phyloP scores from a whole-genome alignment of 2,797 vertebrate species.

The Numenius phaeopus region DNA sequence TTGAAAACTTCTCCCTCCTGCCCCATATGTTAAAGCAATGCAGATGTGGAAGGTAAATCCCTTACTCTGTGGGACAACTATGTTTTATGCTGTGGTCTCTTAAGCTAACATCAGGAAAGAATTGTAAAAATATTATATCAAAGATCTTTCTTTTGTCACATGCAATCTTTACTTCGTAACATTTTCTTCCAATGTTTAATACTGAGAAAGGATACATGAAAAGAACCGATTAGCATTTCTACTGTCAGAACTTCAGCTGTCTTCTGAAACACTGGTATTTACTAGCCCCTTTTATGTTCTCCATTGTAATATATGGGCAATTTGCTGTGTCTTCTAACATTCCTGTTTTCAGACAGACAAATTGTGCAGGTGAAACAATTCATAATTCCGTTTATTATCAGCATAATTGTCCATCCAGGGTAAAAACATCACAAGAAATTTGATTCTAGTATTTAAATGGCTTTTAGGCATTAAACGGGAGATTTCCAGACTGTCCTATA shows the following conservation, averaged over 20 bases:
- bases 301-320: background rate
- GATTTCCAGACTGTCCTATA: background rate
- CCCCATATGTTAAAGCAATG: background rate
- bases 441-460: slow-evolving; percentile 12
- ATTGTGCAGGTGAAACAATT: background rate
- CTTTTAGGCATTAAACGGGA: background rate
- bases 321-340: background rate
- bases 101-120: slow-evolving; percentile 36
- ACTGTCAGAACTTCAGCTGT: background rate
- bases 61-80: background rate
- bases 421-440: slow-evolving; percentile 5
- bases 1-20: background rate
- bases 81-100: slow-evolving; percentile 10
- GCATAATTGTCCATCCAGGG: background rate
- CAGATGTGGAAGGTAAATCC: slow-evolving; percentile 37
- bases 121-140: background rate
- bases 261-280: background rate
- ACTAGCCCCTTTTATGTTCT: slow-evolving; percentile 28
- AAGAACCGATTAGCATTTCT: background rate
- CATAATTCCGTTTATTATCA: slow-evolving; percentile 11
- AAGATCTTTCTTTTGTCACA: slow-evolving; percentile 4
- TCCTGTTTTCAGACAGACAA: slow-evolving; percentile 12
- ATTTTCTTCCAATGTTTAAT: background rate
- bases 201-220: background rate
- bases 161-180: background rate